These are phyloP conservation scores for Gadopsis marmoratus DNA, from an alignment of 2,797 vertebrate genomes.

Conservation along the genomic window DNA sequence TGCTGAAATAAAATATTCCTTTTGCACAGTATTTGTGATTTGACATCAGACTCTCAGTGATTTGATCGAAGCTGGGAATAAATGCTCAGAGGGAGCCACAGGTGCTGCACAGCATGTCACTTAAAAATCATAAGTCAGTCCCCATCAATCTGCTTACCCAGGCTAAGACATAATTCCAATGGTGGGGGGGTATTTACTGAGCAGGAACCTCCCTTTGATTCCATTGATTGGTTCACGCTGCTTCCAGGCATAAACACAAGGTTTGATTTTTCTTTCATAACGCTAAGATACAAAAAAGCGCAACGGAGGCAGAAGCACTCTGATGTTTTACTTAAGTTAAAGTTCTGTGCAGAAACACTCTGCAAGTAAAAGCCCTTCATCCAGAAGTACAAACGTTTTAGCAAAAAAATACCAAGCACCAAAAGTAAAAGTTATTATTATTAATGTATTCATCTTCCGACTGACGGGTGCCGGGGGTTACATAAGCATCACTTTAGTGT, in stretches of 20 bases:
- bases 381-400: neutral
- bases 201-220: constrained; percentile 47
- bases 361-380: neutral
- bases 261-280: constrained; percentile 22
- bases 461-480: too few species aligned
- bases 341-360: neutral
- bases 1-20: neutral
- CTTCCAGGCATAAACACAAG: constrained; percentile 34
- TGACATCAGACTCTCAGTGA: constrained; percentile 11
- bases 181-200: constrained; percentile 56
- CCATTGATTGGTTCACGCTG: constrained; percentile 48
- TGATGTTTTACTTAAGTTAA: neutral
- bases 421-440: neutral
- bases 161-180: constrained; percentile 33
- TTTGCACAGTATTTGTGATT: neutral
- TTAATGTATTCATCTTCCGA: too few species aligned
- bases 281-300: neutral
- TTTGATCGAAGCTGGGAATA: constrained; percentile 24
- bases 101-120: constrained; percentile 52
- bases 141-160: constrained; percentile 54
- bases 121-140: constrained; percentile 55
- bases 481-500: neutral
- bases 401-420: neutral
- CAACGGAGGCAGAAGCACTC: neutral
- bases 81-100: constrained; percentile 42